Conservation (phyloP, 2,797 vertebrate species). For the Hapalemur alaotrensis region DNA sequence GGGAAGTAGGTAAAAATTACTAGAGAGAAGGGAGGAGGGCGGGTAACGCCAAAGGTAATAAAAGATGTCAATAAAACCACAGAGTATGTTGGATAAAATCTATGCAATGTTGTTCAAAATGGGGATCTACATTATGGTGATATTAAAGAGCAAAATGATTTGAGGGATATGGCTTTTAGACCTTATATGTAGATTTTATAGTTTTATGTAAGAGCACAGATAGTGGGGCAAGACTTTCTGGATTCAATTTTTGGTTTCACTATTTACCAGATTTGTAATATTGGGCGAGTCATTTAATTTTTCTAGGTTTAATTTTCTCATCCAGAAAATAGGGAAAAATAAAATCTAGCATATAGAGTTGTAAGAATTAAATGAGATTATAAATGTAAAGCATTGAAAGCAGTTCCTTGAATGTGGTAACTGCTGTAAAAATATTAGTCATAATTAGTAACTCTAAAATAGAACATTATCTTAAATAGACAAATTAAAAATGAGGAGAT, state of each 20-base stretch:
- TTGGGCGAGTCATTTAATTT: background rate
- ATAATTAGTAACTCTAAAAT: constrained; percentile 11
- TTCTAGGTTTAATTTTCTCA: constrained; percentile 13
- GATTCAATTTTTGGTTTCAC: background rate
- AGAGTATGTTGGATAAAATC: background rate
- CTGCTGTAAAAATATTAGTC: background rate
- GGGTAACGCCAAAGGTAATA: background rate
- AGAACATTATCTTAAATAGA: background rate
- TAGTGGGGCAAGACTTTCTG: background rate
- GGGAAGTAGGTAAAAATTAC: constrained; percentile 70
- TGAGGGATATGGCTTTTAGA: background rate
- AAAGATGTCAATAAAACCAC: constrained; percentile 46
- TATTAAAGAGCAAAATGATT: background rate
- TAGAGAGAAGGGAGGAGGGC: background rate
- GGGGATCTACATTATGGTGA: background rate
- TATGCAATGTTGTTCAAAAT: background rate
- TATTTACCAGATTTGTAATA: background rate
- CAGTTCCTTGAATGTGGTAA: background rate
- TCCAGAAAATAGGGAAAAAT: background rate
- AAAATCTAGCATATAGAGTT: background rate
- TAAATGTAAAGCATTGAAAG: background rate
- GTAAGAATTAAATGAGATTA: background rate
- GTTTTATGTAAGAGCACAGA: background rate
- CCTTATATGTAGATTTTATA: background rate
- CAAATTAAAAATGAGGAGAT: background rate